Evolutionary conservation across 2,797 vertebrate genomes (phyloP), one percentile per base, ranked within the genome.

Genomic region (Lithobates sylvaticus): DNA sequence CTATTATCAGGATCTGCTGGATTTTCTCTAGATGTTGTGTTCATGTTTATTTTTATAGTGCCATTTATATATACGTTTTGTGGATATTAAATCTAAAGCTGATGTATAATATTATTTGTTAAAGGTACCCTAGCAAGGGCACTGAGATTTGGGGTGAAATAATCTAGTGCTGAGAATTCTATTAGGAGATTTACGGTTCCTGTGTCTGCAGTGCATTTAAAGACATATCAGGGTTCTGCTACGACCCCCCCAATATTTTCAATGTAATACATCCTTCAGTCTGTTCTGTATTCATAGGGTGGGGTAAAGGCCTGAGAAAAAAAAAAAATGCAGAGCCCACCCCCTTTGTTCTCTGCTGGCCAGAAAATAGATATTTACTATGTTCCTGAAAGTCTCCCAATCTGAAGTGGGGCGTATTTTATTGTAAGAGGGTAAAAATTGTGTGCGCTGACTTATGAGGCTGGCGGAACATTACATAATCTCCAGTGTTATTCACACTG

Each of bases 331-430:
- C 68, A 87, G 76, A 78, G 73, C 85, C 85, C 85, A 54, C 81
- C 85, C 83, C 85, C 85, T 87, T 87, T 87, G 85, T 87, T 87
- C 85, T 87, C 74, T 42, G 81, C 81, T 83, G 80, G 80, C 54
- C 76, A 83, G n/a, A 83, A 73, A 68, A 78, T 83, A 87, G 68
- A 78, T 9, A 65, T 67, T 68, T 78, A 47, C 47, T 78, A 26
- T 27, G 13, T 76, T 67, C 27, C n/a, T 70, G 73, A 29, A 29
- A 76, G 13, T 74, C 71, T 32, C 7, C 27, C 15, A 12, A 42
- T 80, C 10, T 54, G n/a, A 69, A 65, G 42, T 68, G 73, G 54
- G 67, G 13, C 27, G n/a, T 23, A 5, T 26, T 76, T 29, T 61
- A 64, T 36, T 61, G 5, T n/a, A n/a, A 54, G 44, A 15, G 27